Base-by-base conservation (phyloP, 1,140 invertebrate species). In the Hyphantria cunea region DNA sequence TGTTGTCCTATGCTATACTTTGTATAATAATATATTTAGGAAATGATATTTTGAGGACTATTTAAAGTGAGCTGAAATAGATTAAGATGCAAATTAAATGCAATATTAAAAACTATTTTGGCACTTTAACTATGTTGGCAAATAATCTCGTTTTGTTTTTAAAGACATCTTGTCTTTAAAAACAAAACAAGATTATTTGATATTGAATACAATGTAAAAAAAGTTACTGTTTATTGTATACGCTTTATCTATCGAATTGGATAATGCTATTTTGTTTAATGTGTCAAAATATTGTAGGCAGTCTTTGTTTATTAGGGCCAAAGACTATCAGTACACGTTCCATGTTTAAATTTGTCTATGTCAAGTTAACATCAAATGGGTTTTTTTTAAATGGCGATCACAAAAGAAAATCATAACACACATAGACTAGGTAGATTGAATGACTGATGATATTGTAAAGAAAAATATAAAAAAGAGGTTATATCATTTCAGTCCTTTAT, bases 301-400 rank as follows among this genome's bases (percentile, higher is more conserved):
- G 72, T 80, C 77, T 80, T 73, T 48, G 49, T 31, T 44, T 76
- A 66, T 47, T 70, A 78, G 71, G 74, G 74, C 74, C 56, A 72
- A 68, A 71, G 53, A 70, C 49, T 8, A 7, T 37, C 8, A 37
- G 3, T 37, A 10, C 34, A 37, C 8, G 11, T 10, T 10, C 8
- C 11, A 37, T 37, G 8, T 37, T 25, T 25, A 25, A 25, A 3
- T 25, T 25, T 25, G 17, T 25, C 17, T 25, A 25, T 5, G 5
- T 25, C 17, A 25, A 25, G 17, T 25, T 25, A 5, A 25, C 17
- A 25, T 25, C 5, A n/a, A n/a, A n/a, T n/a, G n/a, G 2, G 1
- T 25, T 25, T 25, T 25, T 25, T 25, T 25, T 25, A 25, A 25
- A 12, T 44, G 32, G 44, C 53, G 44, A 6, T 47, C 13, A 7